phyloP scores from a whole-genome alignment of 2,888 invertebrate genomes.

The Caenorhabditis sp. region DNA sequence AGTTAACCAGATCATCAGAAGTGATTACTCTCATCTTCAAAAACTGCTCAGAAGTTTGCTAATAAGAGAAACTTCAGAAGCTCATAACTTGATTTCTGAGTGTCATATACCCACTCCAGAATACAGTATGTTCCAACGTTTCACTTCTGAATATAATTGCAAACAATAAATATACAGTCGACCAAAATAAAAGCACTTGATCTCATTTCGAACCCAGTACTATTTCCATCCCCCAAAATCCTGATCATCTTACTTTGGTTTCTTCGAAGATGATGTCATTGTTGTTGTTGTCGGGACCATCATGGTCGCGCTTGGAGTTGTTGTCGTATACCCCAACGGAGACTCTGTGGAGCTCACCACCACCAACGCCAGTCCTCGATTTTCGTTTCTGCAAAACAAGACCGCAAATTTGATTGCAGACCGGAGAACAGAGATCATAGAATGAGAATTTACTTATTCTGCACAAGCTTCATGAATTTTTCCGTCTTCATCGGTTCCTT shows the following conservation, averaged over 20 bases:
- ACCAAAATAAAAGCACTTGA: too few relatives aligned
- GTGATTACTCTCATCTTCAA: too few relatives aligned
- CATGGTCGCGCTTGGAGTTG: slow-evolving; percentile 21
- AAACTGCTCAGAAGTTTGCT: too few relatives aligned
- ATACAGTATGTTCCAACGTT: too few relatives aligned
- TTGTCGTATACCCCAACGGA: slow-evolving; percentile 4
- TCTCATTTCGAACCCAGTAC: too few relatives aligned
- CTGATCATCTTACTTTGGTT: slow-evolving; percentile 9
- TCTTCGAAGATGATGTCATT: slow-evolving; percentile 15
- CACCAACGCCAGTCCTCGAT: neutral
- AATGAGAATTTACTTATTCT: slow-evolving; percentile 17
- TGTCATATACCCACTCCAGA: too few relatives aligned
- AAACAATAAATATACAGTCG: too few relatives aligned
- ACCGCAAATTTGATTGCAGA: neutral
- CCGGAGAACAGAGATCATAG: slow-evolving; percentile 14
- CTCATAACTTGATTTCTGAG: too few relatives aligned
- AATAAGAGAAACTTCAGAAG: too few relatives aligned
- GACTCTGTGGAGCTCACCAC: neutral
- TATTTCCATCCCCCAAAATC: too few relatives aligned
- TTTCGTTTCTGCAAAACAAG: slow-evolving; percentile 12
- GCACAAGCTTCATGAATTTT: slow-evolving; percentile 42
- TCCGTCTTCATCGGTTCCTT: slow-evolving; percentile 32
- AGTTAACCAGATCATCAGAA: too few relatives aligned
- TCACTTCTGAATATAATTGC: too few relatives aligned
- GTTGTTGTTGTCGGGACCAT: slow-evolving; percentile 19